Evolutionary conservation across 2,113 vertebrate species (phyloP).

Genomic region (Lycaon pictus): DNA sequence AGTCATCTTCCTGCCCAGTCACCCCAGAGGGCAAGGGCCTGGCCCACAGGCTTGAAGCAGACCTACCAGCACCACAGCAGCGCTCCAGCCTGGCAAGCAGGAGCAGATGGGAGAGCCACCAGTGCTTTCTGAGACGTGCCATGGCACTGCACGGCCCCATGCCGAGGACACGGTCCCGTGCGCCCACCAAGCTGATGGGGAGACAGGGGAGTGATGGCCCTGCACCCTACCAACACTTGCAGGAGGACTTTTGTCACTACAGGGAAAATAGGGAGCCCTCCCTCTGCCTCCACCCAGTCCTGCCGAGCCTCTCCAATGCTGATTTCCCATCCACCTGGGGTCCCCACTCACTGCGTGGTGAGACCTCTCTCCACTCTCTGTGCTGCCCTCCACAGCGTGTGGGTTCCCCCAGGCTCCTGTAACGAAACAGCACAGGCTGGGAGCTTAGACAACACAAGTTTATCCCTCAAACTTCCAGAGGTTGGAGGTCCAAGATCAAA

Average conservation of each 20-base stretch:
- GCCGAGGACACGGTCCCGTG: accelerated
- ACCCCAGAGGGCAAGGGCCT: not conserved
- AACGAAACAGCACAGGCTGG: not conserved
- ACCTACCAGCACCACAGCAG: accelerated
- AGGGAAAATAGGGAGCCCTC: not conserved
- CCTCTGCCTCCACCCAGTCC: accelerated
- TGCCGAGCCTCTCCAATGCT: not conserved
- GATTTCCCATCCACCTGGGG: not conserved
- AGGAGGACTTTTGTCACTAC: not conserved
- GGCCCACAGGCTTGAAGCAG: accelerated
- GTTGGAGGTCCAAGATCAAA: not conserved
- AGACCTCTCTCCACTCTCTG: not conserved
- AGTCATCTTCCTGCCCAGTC: too few species aligned
- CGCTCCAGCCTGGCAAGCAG: not conserved
- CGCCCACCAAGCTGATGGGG: accelerated
- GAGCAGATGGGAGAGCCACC: accelerated
- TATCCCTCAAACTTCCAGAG: not conserved
- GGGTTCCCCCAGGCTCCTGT: accelerated
- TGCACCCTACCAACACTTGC: accelerated
- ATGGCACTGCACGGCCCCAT: not conserved
- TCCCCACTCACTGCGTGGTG: accelerated
- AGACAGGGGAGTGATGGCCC: accelerated
- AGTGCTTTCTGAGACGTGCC: accelerated
- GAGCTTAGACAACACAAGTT: not conserved
- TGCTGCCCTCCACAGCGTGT: accelerated